phyloP scores from a whole-genome alignment of 2,888 invertebrate genomes.

The Conistra vaccinii region DNA sequence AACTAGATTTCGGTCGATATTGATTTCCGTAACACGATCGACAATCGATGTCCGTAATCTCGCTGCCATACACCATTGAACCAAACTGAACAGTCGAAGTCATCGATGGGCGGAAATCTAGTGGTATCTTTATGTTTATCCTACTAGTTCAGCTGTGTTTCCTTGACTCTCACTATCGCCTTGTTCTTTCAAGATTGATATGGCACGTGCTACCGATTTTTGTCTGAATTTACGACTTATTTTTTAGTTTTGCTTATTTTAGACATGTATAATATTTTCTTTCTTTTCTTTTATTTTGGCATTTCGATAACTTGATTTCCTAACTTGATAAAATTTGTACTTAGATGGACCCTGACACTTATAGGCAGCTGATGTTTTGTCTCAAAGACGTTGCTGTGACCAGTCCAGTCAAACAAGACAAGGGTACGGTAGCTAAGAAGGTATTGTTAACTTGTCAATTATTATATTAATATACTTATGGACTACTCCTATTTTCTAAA shows the following conservation, averaged over 20 bases:
- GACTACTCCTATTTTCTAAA: not conserved
- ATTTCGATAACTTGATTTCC: not conserved
- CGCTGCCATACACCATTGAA: not conserved
- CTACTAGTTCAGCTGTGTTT: not conserved
- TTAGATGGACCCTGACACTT: slow-evolving; percentile 84
- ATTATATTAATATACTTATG: too few species aligned
- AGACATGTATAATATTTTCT: not conserved
- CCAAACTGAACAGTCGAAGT: not conserved
- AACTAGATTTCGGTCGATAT: not conserved
- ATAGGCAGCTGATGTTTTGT: slow-evolving; percentile 83
- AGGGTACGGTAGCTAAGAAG: slow-evolving; percentile 79
- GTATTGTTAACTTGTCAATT: slow-evolving; percentile 63
- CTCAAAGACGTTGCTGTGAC: slow-evolving; percentile 76
- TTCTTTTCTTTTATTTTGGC: not conserved
- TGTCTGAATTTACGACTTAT: not conserved
- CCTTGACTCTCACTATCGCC: not conserved
- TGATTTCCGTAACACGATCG: not conserved
- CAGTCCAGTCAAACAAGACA: slow-evolving; percentile 73
- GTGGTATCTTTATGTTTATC: not conserved
- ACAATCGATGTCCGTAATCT: not conserved
- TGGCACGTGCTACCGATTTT: not conserved
- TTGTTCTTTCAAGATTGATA: not conserved
- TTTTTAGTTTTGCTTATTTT: not conserved
- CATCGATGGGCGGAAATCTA: not conserved
- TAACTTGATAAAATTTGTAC: slow-evolving; percentile 17